Evolutionary conservation across 1,140 invertebrate genomes (phyloP), one percentile per base, ranked within the genome.

Genomic region (Drosophila ironensis): DNA sequence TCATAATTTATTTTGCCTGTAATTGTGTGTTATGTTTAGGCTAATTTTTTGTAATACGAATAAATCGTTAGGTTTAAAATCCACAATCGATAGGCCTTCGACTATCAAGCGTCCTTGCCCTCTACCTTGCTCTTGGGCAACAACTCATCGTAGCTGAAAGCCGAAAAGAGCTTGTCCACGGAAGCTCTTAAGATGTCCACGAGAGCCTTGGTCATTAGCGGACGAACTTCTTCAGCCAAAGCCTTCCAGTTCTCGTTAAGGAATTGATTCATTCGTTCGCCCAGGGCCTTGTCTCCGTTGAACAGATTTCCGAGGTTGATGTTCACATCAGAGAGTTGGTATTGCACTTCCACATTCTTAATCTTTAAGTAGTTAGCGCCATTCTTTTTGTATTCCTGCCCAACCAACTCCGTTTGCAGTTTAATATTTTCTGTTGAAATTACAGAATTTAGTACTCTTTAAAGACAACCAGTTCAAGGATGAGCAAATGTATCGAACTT

Each of bases 291-390:
- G 68, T 95, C 93, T 0, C 94, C 94, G 60, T 94, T 93, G 70
- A 95, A 95, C 0, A 95, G 89, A 90, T 95, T 93, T 4, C 94
- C 92, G 4, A 95, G 89, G 46, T 93, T 88, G 45, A 95, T 91
- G 4, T 90, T 90, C 0, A 93, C 93, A 25, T 92, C 78, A 1
- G 91, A 92, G 5, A 94, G 91, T 7, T 93, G 90, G 64, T 94
- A 94, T 45, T 93, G 91, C 0, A 94, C 90, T 25, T 91, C 91
- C 16, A 95, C 92, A n/a, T 93, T 91, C 25, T 91, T 91, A 3
- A 94, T 92, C 27, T 91, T 91, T 22, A 93, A 91, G 68, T 93
- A 92, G 51, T 88, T 45, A 2, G 89, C 76, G 6, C 63, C 59
- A 22, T 89, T 57, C 47, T 91, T 90, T 7, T 87, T 64, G 12